Evolutionary conservation across 2,113 vertebrate species (phyloP), one percentile per base, ranked within the genome.

Genomic region (Phrynosoma blainvillii): DNA sequence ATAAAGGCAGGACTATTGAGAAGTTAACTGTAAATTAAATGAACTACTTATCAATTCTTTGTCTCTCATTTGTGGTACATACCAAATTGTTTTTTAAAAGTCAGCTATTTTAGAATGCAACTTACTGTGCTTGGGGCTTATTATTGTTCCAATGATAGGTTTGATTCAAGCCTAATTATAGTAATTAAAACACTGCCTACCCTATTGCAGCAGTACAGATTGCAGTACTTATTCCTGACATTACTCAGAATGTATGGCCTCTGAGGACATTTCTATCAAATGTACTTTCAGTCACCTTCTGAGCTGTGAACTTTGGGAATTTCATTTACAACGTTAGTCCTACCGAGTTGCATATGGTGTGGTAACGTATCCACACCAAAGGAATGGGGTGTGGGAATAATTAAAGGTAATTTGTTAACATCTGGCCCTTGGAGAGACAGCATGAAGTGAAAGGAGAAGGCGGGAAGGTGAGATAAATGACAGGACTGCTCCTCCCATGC

Each of bases 401-500:
- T 93, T 90, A 89, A 89, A 54, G 21, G 62, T 84, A 91, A 92
- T 77, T 36, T 88, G 81, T 85, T 90, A 90, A 90, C 79, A 18
- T 76, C 78, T 73, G 83, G 78, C 10, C 81, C 86, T 92, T 88
- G 65, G 79, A 92, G 79, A 68, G 77, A 21, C 30, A 11, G 1
- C 32, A 79, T 23, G 10, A 21, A 36, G 16, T 13, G 27, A 32
- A 10, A 13, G 5, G 23, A 1, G 13, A 25, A 6, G 84, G 1
- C 27, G 16, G 13, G 6, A 73, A 89, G 87, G 89, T 42, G 8
- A 32, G 89, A 8, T 82, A 88, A 91, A 84, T 89, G 83, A 82
- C 81, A 91, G n/a, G n/a, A 84, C 88, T 87, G 40, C 73, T 90
- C 90, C 88, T 92, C 66, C 88, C 94, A 84, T 82, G 62, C 92